Base-by-base conservation (phyloP, 2,888 invertebrate genomes). In the Camponotus fellah region DNA sequence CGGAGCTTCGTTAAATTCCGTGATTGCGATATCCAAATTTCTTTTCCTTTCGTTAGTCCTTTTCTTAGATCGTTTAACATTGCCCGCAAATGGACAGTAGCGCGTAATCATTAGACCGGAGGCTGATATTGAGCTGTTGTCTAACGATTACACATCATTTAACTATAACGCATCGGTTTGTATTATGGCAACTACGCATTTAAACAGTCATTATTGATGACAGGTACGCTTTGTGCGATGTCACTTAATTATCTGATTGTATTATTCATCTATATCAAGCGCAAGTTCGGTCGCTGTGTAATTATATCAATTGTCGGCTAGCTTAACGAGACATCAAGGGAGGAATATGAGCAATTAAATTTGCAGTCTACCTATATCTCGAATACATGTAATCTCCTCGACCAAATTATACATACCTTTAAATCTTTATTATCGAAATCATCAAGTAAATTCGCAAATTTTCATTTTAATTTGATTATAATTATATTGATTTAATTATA, bases 91-190 rank as follows among this genome's bases (percentile, higher is more conserved):
- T 65, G 74, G 64, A 71, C 56, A 64, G 56, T 58, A 49, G 71
- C 58, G 53, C 62, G 82, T 65, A 75, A 82, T 82, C 82, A 77
- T 82, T 82, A 76, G 82, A 65, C 65, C 43, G 76, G 21, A 71
- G 34, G 60, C 72, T 80, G 79, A 80, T 79, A 71, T 71, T 46
- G 46, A 46, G 71, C 46, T 46, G 79, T 80, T 26, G 72, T 71
- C 79, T 80, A 80, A 80, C 72, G 79, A 80, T 80, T 80, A 80
- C 79, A 72, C 79, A 71, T 80, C 79, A 80, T 80, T 80, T 49
- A 72, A 72, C 79, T n/a, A 46, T 49, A 80, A 46, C 60, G 46
- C 60, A 49, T 71, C 17, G 72, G 72, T 71, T 80, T 62, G 46
- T 46, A 62, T 17, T 40, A 71, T n/a, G 60, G 79, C 60, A 46